Percentiles rank a stretch among this genome's conserved stretches.
These are phyloP conservation scores for Sebastes umbrosus DNA, from an alignment of 2,797 vertebrate genomes.

Conservation along the genomic window DNA sequence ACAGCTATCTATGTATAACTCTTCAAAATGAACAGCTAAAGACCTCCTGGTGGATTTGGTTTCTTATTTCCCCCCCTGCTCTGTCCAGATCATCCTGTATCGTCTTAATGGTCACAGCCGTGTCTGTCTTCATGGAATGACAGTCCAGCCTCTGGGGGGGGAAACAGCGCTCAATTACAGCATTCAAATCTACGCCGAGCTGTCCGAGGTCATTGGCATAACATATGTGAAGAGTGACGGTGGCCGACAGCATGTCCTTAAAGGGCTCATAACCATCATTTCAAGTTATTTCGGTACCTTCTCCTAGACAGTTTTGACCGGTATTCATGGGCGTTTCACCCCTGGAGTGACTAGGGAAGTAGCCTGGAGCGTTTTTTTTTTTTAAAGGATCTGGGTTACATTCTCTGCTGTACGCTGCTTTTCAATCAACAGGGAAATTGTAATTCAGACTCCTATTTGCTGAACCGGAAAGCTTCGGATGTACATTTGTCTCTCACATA, in stretches of 20 bases:
- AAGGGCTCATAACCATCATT: slow-evolving; percentile 34
- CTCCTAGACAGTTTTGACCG: slow-evolving; percentile 24
- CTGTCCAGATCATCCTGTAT: slow-evolving; percentile 38
- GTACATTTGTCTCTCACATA: background rate
- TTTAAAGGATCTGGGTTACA: slow-evolving; percentile 46
- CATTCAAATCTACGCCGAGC: slow-evolving; percentile 65
- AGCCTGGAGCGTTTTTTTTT: slow-evolving; percentile 39
- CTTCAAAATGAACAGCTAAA: slow-evolving; percentile 16
- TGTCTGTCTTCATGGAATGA: slow-evolving; percentile 60
- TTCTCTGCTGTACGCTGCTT: slow-evolving; percentile 13
- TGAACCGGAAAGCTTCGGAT: background rate
- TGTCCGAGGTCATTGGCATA: slow-evolving; percentile 46
- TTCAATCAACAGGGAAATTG: slow-evolving; percentile 31
- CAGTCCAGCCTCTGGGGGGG: slow-evolving; percentile 32
- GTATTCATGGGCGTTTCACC: slow-evolving; percentile 47
- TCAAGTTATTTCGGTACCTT: slow-evolving; percentile 45
- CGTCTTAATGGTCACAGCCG: slow-evolving; percentile 58
- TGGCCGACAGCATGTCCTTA: slow-evolving; percentile 47
- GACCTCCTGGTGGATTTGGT: slow-evolving; percentile 20
- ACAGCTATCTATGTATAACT: slow-evolving; percentile 6
- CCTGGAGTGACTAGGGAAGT: slow-evolving; percentile 43
- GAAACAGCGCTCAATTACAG: slow-evolving; percentile 61
- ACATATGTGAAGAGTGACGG: slow-evolving; percentile 55
- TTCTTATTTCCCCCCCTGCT: background rate
- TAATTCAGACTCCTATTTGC: slow-evolving; percentile 22